Base-by-base conservation (phyloP, 2,797 vertebrate species). In the Glyptemys insculpta region DNA sequence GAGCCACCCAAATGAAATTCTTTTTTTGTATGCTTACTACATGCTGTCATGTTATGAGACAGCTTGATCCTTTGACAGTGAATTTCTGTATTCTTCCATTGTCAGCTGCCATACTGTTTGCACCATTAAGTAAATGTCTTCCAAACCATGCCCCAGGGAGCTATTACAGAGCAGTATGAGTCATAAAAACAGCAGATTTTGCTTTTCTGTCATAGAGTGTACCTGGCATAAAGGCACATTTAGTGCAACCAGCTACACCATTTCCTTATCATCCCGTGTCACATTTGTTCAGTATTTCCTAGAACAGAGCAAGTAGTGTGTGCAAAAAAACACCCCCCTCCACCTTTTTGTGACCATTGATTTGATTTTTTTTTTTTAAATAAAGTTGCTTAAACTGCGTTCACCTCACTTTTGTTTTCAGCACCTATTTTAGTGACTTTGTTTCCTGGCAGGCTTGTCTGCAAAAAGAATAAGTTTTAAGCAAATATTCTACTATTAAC, bases 61-160 rank as follows among this genome's bases (percentile, higher is more conserved):
- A 87, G 76, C 80, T 74, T 54, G 72, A 76, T 88, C 91, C 93
- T 90, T 92, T 88, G 93, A 80, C 91, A 96, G 95, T 85, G 12
- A 49, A 84, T 95, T 95, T 93, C 94, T 91, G 50, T 88, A 81
- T 92, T 90, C 85, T 88, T 87, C 57, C 49, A 41, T 86, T 96
- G 96, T 96, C 95, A 96, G 81, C 92, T 94, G 96, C 95, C 88
- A 59, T 90, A 53, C 86, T 96, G 94, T 95, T 97, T 97, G 97
- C 97, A 95, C 95, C 96, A 95, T 91, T 97, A 96, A 97, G 91
- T 94, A 95, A 97, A 97, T 54, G 78, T 83, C 91, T 97, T 87
- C 93, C 88, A 88, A 94, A 97, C 57, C 88, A 91, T 95, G 89
- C 97, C 95, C 95, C 15, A 12, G 96, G 94, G 97, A 98, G 90